Evolutionary conservation across 2,113 vertebrate genomes (phyloP), one percentile per base, ranked within the genome.

Genomic region (Monopterus albus): DNA sequence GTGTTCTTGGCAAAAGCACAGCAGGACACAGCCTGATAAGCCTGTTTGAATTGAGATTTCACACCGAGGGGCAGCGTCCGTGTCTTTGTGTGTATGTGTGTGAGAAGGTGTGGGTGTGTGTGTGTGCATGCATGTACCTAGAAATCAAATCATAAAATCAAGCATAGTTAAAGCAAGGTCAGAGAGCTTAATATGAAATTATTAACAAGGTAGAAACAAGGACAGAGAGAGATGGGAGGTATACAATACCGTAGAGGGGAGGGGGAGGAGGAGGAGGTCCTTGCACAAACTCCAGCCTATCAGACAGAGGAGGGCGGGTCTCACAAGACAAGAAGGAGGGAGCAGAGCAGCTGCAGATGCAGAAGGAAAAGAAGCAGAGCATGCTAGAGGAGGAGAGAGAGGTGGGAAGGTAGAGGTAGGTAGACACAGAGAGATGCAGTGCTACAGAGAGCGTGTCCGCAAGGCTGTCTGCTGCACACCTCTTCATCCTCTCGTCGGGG

Each of bases 391-490:
- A 68, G 66, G 52, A 69, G 70, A 70, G 72, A 85, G 75, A 75
- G 78, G 69, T 76, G 79, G 73, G 72, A 77, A 62, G 78, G 57
- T 60, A 61, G 80, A 83, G 75, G 64, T 67, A 85, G 75, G 71
- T 65, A 79, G 80, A 79, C 58, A 79, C 58, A 45, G 79, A 86
- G 88, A 88, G 89, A 91, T 91, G 91, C 82, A 65, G 84, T 49
- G 80, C 71, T 65, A 78, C 73, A 72, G 59, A 89, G 89, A 88
- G 90, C 83, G 87, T 83, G 79, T 64, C 87, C 60, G 83, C 67
- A 38, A 84, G 83, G 74, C 85, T 73, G 82, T 80, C 68, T 74
- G 78, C 55, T 66, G 61, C 76, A 64, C 76, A 64, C 56, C 49
- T 78, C 80, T 73, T 55, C 73, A 49, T 72, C 51, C 57, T 76